phyloP scores from a whole-genome alignment of 2,888 invertebrate genomes.

The Eudasyphora cyanicolor region DNA sequence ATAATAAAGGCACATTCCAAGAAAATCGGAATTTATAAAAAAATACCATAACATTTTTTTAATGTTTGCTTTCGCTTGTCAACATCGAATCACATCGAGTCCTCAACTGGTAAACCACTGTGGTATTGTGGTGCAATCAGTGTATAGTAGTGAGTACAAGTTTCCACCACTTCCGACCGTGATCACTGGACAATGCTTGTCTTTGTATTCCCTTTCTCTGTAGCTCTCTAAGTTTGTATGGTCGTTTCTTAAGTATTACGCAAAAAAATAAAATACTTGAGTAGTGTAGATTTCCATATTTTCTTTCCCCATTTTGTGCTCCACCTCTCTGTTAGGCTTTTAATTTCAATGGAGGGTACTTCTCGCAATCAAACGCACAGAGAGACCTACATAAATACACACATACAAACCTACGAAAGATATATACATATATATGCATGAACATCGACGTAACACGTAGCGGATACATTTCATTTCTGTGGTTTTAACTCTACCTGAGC shows the following conservation, averaged over 20 bases:
- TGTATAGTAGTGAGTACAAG: not conserved
- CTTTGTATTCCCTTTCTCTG: not conserved
- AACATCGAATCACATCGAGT: too few species aligned
- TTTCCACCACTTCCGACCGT: not conserved
- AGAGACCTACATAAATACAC: not conserved
- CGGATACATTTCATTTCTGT: slow-evolving; percentile 11
- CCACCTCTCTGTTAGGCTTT: not conserved
- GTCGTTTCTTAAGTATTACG: not conserved
- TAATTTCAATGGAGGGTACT: slow-evolving; percentile 11
- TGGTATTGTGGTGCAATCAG: not conserved
- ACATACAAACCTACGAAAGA: not conserved
- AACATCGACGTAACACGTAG: not conserved
- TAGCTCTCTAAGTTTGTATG: not conserved
- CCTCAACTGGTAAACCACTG: too few species aligned
- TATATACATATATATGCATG: not conserved
- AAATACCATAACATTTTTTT: too few species aligned
- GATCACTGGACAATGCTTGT: not conserved
- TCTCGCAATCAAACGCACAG: not conserved
- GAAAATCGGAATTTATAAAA: too few species aligned
- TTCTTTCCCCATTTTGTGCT: not conserved
- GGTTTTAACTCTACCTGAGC: slow-evolving; percentile 23
- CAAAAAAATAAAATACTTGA: slow-evolving; percentile 14
- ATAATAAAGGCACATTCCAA: too few species aligned
- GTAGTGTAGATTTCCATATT: not conserved
- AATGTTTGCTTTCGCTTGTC: too few species aligned